Evolutionary conservation across 2,888 invertebrate species (phyloP).

Genomic region (Callimorpha dominula): DNA sequence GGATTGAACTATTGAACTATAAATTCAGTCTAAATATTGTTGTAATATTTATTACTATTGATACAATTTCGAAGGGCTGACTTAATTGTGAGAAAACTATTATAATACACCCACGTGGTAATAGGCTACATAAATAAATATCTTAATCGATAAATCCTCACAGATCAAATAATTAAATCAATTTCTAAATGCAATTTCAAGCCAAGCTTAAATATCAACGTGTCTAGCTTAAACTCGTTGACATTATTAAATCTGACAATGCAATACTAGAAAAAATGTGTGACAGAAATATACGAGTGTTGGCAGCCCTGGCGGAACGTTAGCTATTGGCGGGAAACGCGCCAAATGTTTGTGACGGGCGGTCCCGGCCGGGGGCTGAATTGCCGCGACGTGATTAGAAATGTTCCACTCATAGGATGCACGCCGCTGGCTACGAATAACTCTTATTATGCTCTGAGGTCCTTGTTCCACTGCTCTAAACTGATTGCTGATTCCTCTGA

Average conservation of each 20-base stretch:
- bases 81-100: no score
- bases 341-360: slow-evolving; percentile 79
- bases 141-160: neutral
- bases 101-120: no score
- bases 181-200: neutral
- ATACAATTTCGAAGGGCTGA: no score
- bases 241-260: slow-evolving; percentile 18
- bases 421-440: slow-evolving; percentile 21
- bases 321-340: slow-evolving; percentile 63
- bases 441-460: slow-evolving; percentile 17
- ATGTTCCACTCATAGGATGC: slow-evolving; percentile 49
- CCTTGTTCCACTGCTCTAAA: slow-evolving; percentile 6
- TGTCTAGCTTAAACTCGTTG: slow-evolving; percentile 5
- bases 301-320: slow-evolving; percentile 56
- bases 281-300: slow-evolving; percentile 25
- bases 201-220: neutral
- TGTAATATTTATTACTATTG: no score
- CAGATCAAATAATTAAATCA: neutral
- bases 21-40: neutral
- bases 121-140: neutral
- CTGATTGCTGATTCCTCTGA: slow-evolving; percentile 14
- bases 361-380: slow-evolving; percentile 58
- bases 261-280: slow-evolving; percentile 18
- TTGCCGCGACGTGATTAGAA: slow-evolving; percentile 75
- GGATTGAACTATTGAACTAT: neutral